Conservation (phyloP, 2,113 vertebrate species). For the Corythaixoides concolor region DNA sequence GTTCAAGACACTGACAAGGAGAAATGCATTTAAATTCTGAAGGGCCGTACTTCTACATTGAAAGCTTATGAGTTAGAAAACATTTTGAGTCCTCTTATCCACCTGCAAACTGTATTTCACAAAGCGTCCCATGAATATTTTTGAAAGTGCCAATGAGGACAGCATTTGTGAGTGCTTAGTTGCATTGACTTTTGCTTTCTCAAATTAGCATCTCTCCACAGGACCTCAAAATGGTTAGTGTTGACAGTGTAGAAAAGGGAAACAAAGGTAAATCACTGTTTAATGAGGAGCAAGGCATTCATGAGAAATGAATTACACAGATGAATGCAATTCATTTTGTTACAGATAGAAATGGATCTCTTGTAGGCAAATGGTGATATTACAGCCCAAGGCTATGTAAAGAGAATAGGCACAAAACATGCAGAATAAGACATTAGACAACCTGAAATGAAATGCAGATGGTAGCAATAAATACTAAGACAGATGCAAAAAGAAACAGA, state of each 20-base stretch:
- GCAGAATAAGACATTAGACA: conserved; percentile 45
- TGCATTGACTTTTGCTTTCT: conserved; percentile 43
- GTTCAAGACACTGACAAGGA: background rate
- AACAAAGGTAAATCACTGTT: conserved; percentile 72
- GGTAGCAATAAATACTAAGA: conserved; percentile 61
- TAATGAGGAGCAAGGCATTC: conserved; percentile 68
- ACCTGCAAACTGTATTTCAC: conserved; percentile 20
- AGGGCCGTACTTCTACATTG: background rate
- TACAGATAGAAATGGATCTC: conserved; percentile 63
- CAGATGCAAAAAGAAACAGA: conserved; percentile 56
- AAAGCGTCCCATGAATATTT: conserved; percentile 36
- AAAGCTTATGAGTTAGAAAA: conserved; percentile 15
- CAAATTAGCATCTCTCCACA: conserved; percentile 58
- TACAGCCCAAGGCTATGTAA: conserved; percentile 57
- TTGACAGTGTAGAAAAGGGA: conserved; percentile 55
- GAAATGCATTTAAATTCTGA: background rate
- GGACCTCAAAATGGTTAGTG: conserved; percentile 40
- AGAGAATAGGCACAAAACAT: conserved; percentile 44
- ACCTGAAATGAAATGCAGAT: conserved; percentile 65
- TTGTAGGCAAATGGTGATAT: conserved; percentile 59
- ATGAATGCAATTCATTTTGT: conserved; percentile 66
- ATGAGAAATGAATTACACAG: conserved; percentile 68
- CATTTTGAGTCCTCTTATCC: background rate
- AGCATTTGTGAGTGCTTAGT: background rate
- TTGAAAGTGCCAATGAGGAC: conserved; percentile 7